A percentile compares a stretch with the other conserved stretches of the same genome.
Conservation (phyloP, 2,888 invertebrate species). For the Helicoverpa assulta region DNA sequence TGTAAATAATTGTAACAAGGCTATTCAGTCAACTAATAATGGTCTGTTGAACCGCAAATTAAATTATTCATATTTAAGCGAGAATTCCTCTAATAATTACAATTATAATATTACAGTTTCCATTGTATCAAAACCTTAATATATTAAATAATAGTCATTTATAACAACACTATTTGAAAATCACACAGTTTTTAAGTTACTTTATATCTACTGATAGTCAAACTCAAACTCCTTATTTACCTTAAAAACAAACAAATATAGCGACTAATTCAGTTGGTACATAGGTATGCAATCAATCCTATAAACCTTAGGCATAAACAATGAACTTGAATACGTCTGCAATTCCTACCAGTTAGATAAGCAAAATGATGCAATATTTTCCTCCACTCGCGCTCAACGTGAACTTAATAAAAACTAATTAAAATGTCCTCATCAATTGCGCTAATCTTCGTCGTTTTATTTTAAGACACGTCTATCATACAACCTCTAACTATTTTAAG, state of each 20-base stretch:
- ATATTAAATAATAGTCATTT: no score
- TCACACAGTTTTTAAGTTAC: no score
- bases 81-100: neutral
- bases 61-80: constrained; percentile 1
- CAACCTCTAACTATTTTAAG: neutral
- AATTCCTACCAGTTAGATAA: neutral
- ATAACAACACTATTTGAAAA: no score
- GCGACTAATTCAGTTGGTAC: no score
- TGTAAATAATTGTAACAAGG: neutral
- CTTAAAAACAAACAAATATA: no score
- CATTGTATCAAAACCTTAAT: no score
- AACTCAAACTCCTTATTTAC: no score
- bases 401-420: constrained; percentile 43
- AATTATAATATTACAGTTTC: no score
- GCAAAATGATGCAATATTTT: constrained; percentile 34
- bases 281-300: no score
- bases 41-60: neutral
- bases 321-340: neutral
- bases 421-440: constrained; percentile 47
- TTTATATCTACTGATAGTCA: no score
- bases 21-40: neutral
- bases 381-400: neutral
- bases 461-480: constrained; percentile 25
- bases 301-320: neutral
- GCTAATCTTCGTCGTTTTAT: constrained; percentile 40